A percentile compares a stretch with the other conserved stretches of the same genome.
These are phyloP conservation scores for Etheostoma spectabile DNA, from an alignment of 2,113 vertebrate species.

Conservation along the genomic window DNA sequence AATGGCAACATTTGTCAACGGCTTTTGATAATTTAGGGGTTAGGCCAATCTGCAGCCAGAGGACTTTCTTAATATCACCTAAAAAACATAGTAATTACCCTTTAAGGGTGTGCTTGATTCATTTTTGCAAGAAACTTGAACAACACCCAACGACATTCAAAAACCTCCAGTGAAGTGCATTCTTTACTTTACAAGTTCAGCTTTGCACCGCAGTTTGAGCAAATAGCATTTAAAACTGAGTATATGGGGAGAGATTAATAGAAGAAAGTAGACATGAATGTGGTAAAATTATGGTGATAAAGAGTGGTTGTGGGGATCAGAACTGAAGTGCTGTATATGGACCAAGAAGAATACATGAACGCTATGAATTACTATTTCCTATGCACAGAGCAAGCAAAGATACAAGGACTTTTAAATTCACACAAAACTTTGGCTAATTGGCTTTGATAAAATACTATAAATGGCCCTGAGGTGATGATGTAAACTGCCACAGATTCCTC, in stretches of 20 bases:
- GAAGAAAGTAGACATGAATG: background rate
- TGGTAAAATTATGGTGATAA: slow-evolving; percentile 5
- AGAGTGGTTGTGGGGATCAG: background rate
- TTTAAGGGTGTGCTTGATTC: slow-evolving; percentile 41
- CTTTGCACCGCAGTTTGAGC: background rate
- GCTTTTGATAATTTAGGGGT: slow-evolving; percentile 37
- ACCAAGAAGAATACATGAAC: background rate
- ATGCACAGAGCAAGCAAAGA: background rate
- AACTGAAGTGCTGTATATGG: background rate
- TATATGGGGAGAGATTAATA: background rate
- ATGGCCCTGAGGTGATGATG: background rate
- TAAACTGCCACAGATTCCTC: slow-evolving; percentile 12
- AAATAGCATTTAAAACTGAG: background rate
- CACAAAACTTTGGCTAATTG: slow-evolving; percentile 7
- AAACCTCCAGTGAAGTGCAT: background rate
- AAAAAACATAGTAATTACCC: slow-evolving; percentile 23
- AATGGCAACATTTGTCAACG: slow-evolving; percentile 26
- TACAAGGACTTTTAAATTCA: background rate
- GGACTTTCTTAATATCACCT: slow-evolving; percentile 26
- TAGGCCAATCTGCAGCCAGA: slow-evolving; percentile 28
- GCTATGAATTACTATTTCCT: background rate
- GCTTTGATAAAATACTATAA: slow-evolving; percentile 21
- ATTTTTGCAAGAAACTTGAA: slow-evolving; percentile 17
- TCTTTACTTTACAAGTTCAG: slow-evolving; percentile 28
- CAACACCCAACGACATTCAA: slow-evolving; percentile 10